Percentiles rank a stretch among this genome's conserved stretches.
Evolutionary conservation across 2,888 invertebrate species (phyloP).

Genomic region (Opisthograptis luteolata): DNA sequence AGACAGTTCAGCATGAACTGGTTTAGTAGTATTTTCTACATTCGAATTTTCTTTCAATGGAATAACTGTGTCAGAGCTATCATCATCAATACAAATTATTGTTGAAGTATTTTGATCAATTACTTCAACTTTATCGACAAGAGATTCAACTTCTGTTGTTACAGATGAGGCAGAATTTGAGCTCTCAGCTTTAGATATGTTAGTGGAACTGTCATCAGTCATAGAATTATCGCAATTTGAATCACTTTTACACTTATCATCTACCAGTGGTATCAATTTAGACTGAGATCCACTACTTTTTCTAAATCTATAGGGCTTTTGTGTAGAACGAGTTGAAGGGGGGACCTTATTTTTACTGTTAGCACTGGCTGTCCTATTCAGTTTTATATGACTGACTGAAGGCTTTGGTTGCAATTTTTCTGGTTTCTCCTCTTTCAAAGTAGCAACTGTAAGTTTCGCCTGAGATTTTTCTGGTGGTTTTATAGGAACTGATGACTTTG

Average conservation of each 20-base stretch:
- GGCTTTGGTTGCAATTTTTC: not conserved
- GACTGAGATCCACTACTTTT: conserved; percentile 4
- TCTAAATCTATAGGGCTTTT: conserved; percentile 9
- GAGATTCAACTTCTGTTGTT: not conserved
- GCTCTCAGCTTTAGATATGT: not conserved
- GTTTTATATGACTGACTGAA: not conserved
- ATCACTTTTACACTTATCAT: not conserved
- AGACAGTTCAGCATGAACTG: not conserved
- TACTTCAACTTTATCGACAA: not conserved
- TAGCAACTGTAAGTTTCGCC: not conserved
- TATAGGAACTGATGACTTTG: not conserved
- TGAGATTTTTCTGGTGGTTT: conserved; percentile 75
- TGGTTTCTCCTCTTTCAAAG: conserved; percentile 5
- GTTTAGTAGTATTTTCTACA: not conserved
- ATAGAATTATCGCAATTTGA: not conserved
- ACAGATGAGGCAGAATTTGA: not conserved
- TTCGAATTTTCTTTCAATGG: not conserved
- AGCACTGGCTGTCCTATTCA: not conserved
- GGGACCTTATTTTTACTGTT: conserved; percentile 1
- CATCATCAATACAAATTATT: not conserved
- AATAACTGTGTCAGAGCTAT: not conserved
- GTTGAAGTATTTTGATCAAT: not conserved
- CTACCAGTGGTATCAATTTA: not conserved
- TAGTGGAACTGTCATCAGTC: conserved; percentile 1
- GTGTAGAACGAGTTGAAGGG: not conserved